Conservation (phyloP, 2,888 invertebrate genomes). For the Drosophila robusta region DNA sequence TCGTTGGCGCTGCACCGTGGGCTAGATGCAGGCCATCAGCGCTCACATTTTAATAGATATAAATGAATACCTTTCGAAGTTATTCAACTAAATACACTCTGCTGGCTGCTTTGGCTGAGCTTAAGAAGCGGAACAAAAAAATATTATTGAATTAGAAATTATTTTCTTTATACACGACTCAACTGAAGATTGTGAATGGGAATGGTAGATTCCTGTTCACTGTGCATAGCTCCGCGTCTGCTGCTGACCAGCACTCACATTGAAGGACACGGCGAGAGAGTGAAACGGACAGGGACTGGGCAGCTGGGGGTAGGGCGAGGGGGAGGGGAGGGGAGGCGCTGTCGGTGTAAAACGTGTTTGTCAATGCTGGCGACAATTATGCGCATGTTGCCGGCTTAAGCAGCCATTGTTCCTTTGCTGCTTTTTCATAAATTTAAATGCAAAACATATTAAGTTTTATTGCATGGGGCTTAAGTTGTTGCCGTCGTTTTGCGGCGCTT, state of each 20-base stretch:
- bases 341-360: conserved; percentile 21
- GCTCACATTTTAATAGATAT: background rate
- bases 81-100: too few species aligned
- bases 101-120: too few species aligned
- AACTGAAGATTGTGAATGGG: background rate
- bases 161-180: background rate
- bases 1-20: conserved; percentile 26
- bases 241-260: conserved; percentile 32
- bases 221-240: conserved; percentile 2
- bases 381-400: conserved; percentile 78
- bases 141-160: background rate
- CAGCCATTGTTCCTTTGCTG: conserved; percentile 72
- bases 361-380: conserved; percentile 69
- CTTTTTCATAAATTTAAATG: conserved; percentile 77
- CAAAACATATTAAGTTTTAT: conserved; percentile 79
- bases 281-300: background rate
- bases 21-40: background rate
- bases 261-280: background rate
- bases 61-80: too few species aligned
- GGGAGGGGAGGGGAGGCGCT: background rate
- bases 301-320: background rate
- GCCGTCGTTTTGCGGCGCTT: conserved; percentile 40
- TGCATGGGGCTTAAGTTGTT: conserved; percentile 64
- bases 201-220: background rate
- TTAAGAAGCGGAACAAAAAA: too few species aligned